phyloP scores from a whole-genome alignment of 1,140 invertebrate genomes.

The Zaprionus camerounensis region DNA sequence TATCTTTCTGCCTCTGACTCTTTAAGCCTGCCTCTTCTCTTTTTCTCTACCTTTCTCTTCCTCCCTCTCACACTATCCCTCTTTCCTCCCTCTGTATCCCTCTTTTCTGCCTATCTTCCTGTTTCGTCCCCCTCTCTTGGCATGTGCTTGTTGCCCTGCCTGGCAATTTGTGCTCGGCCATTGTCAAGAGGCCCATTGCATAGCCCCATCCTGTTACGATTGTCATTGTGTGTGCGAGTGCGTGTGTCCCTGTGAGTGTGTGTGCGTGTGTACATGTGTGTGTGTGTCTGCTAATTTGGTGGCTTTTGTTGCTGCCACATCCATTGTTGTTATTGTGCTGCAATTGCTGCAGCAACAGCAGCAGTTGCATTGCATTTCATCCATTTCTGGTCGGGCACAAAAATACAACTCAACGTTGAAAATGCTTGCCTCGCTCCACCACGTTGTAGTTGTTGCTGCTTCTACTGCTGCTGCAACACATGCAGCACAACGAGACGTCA shows the following conservation, averaged over 20 bases:
- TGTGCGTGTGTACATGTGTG: slow-evolving; percentile 55
- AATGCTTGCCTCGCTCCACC: slow-evolving; percentile 17
- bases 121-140: background rate
- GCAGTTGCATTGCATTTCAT: slow-evolving; percentile 32
- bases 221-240: slow-evolving; percentile 9
- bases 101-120: background rate
- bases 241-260: background rate
- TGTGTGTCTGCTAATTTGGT: slow-evolving; percentile 75
- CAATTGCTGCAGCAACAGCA: slow-evolving; percentile 17
- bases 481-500: slow-evolving; percentile 30
- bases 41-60: background rate
- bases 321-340: slow-evolving; percentile 45
- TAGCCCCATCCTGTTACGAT: slow-evolving; percentile 14
- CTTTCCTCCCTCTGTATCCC: background rate
- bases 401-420: slow-evolving; percentile 30
- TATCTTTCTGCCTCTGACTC: too few relatives aligned
- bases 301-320: slow-evolving; percentile 67
- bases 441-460: slow-evolving; percentile 5
- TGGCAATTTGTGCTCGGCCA: slow-evolving; percentile 62
- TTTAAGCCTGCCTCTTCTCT: background rate
- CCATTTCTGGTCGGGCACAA: slow-evolving; percentile 24
- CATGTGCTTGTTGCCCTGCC: slow-evolving; percentile 25
- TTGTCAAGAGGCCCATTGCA: slow-evolving; percentile 43
- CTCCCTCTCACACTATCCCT: background rate
- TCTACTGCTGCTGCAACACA: background rate